These are phyloP conservation scores for Pyxicephalus adspersus DNA, from an alignment of 2,113 vertebrate species.

Conservation along the genomic window DNA sequence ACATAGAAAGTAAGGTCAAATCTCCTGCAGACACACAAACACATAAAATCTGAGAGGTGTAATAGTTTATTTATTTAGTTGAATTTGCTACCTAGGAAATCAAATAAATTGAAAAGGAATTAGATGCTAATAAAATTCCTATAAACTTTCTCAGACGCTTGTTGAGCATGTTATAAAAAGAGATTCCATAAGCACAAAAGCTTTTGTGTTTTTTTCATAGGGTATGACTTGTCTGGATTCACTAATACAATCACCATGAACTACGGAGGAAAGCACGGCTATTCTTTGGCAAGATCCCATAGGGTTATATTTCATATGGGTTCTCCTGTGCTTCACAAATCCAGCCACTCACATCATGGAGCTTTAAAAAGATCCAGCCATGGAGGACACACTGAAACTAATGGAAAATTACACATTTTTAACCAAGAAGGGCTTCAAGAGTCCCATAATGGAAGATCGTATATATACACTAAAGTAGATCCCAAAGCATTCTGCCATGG, in stretches of 20 bases:
- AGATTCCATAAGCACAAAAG: neutral
- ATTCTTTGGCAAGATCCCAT: neutral
- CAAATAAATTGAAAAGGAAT: slow-evolving; percentile 1
- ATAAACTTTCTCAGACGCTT: slow-evolving; percentile 16
- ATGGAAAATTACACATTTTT: neutral
- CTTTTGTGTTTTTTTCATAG: neutral
- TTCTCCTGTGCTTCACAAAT: neutral
- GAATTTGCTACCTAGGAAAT: neutral
- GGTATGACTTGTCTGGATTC: neutral
- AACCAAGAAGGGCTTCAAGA: neutral
- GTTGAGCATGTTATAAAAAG: slow-evolving; percentile 29
- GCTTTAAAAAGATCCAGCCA: neutral
- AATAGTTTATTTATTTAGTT: too few species aligned
- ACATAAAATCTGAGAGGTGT: too few species aligned
- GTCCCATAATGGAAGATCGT: neutral
- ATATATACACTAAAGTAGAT: neutral
- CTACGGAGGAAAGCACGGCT: neutral
- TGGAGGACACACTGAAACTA: slow-evolving; percentile 9
- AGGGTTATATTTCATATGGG: neutral
- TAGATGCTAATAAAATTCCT: slow-evolving; percentile 28
- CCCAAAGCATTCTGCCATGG: neutral
- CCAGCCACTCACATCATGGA: neutral
- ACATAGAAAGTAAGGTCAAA: too few species aligned
- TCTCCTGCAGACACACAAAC: too few species aligned
- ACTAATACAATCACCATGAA: neutral